Evolutionary conservation across 2,888 invertebrate species (phyloP).

Genomic region (Euproctis similis): DNA sequence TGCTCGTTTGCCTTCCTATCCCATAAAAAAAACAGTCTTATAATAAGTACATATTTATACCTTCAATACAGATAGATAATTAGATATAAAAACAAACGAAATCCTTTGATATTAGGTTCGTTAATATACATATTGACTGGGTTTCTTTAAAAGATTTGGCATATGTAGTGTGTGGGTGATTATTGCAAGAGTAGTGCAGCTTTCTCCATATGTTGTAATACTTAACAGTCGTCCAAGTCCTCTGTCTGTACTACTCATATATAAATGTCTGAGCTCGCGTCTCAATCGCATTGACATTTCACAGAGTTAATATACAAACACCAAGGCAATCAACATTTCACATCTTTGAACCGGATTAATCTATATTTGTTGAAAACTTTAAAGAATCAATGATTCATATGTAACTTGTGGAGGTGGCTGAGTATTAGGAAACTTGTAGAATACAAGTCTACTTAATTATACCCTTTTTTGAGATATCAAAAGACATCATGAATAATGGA

Average conservation of each 20-base stretch:
- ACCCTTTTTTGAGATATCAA: conserved; percentile 17
- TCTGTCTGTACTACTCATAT: conserved; percentile 12
- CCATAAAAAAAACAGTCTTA: too few species aligned
- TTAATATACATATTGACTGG: conserved; percentile 45
- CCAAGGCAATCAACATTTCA: conserved; percentile 56
- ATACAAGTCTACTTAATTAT: conserved; percentile 31
- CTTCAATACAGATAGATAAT: conserved; percentile 19
- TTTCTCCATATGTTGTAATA: conserved; percentile 65
- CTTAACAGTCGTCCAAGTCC: conserved; percentile 13
- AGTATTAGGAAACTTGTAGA: conserved; percentile 64
- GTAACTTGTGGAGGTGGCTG: conserved; percentile 43
- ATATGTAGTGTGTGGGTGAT: conserved; percentile 66
- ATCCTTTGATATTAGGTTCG: conserved; percentile 48
- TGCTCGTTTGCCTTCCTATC: too few species aligned
- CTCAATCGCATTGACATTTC: conserved; percentile 44
- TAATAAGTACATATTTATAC: too few species aligned
- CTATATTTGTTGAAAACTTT: conserved; percentile 36
- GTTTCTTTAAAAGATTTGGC: conserved; percentile 60
- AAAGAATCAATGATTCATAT: conserved; percentile 51
- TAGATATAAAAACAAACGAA: conserved; percentile 38
- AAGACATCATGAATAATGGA: conserved; percentile 28
- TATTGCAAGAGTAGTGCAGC: conserved; percentile 63
- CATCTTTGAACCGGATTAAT: conserved; percentile 34
- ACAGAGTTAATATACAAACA: conserved; percentile 50
- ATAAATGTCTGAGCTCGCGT: conserved; percentile 3